These are phyloP conservation scores for Lithobates pipiens DNA, from an alignment of 2,797 vertebrate species.

Conservation along the genomic window DNA sequence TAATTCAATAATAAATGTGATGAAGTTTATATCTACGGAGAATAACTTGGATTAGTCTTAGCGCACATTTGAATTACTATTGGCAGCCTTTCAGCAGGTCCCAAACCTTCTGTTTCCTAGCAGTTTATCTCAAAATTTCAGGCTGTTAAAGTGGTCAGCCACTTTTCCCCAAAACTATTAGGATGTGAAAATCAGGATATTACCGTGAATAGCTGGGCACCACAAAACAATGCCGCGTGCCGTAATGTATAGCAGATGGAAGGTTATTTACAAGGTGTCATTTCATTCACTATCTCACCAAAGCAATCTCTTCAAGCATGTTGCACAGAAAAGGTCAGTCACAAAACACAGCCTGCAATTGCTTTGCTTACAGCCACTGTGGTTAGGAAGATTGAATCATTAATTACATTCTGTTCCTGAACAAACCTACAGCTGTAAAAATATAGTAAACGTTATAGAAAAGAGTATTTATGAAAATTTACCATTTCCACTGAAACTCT, in stretches of 20 bases:
- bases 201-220: conserved; percentile 23
- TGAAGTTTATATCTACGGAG: conserved; percentile 32
- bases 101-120: conserved; percentile 15
- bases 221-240: conserved; percentile 50
- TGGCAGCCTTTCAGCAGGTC: conserved; percentile 34
- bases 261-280: conserved; percentile 62
- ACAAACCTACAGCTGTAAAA: conserved; percentile 55
- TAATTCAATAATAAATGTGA: conserved; percentile 28
- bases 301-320: conserved; percentile 62
- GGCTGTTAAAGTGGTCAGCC: conserved; percentile 35
- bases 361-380: conserved; percentile 62
- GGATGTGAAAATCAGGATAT: conserved; percentile 58
- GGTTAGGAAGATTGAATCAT: conserved; percentile 62
- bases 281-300: conserved; percentile 63
- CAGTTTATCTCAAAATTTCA: conserved; percentile 56
- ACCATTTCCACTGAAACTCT: conserved; percentile 7
- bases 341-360: conserved; percentile 61
- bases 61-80: conserved; percentile 26
- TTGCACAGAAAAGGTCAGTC: conserved; percentile 60
- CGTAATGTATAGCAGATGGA: conserved; percentile 59
- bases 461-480: conserved; percentile 51
- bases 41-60: conserved; percentile 29
- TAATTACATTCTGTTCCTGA: conserved; percentile 58
- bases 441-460: conserved; percentile 25
- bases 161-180: conserved; percentile 49